phyloP scores from a whole-genome alignment of 2,113 vertebrate genomes.

The Calidris pygmaea region DNA sequence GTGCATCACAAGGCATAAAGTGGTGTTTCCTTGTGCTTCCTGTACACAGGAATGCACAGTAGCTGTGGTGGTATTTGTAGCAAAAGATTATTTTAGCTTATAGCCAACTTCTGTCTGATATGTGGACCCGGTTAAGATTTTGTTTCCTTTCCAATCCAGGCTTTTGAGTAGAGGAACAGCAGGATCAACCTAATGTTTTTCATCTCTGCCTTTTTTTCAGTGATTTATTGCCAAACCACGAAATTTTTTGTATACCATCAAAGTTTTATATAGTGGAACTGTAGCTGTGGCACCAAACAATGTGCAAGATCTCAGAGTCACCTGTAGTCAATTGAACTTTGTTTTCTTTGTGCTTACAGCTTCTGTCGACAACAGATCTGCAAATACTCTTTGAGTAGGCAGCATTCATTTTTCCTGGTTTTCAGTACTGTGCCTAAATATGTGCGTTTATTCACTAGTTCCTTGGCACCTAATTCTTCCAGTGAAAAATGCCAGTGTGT shows the following conservation, averaged over 20 bases:
- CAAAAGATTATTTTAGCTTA: background rate
- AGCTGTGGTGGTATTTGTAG: background rate
- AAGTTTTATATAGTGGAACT: background rate
- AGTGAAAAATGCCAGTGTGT: background rate
- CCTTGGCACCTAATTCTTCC: background rate
- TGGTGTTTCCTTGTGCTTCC: background rate
- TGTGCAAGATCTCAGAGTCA: background rate
- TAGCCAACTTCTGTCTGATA: background rate
- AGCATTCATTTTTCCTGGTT: background rate
- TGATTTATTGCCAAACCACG: background rate
- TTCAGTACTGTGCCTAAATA: background rate
- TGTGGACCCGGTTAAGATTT: background rate
- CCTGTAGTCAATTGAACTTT: background rate
- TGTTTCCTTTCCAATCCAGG: background rate
- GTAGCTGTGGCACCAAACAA: background rate
- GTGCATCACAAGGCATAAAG: background rate
- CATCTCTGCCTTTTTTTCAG: background rate
- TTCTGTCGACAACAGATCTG: background rate
- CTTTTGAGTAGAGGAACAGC: background rate
- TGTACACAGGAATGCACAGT: background rate
- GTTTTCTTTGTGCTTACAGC: background rate
- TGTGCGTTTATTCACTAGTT: background rate
- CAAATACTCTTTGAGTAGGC: background rate
- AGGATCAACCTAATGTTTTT: background rate
- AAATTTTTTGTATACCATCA: background rate